These are phyloP conservation scores for Phaedon cochleariae DNA, from an alignment of 2,888 invertebrate genomes.

Conservation along the genomic window DNA sequence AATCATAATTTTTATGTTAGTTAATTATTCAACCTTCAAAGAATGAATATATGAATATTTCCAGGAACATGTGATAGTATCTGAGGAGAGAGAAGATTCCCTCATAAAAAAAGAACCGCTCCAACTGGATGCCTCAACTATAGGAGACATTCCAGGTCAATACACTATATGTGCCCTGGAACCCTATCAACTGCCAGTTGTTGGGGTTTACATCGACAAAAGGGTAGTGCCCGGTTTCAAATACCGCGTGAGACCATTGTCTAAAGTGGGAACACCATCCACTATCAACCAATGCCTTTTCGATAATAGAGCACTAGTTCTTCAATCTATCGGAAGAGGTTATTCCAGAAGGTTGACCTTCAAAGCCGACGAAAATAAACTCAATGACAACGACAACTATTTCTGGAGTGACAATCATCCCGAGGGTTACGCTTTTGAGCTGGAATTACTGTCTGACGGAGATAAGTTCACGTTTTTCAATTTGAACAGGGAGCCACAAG, in stretches of 20 bases:
- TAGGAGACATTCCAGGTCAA: slow-evolving; percentile 73
- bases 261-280: slow-evolving; percentile 59
- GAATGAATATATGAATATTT: neutral
- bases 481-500: slow-evolving; percentile 72
- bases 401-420: slow-evolving; percentile 82
- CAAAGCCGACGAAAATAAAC: slow-evolving; percentile 68
- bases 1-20: too few species aligned
- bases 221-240: slow-evolving; percentile 77
- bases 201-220: slow-evolving; percentile 78
- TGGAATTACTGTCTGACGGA: slow-evolving; percentile 72
- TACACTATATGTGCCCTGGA: slow-evolving; percentile 70
- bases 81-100: slow-evolving; percentile 18
- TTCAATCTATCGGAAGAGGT: slow-evolving; percentile 76
- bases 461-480: slow-evolving; percentile 79
- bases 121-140: slow-evolving; percentile 66
- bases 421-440: slow-evolving; percentile 77
- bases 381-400: slow-evolving; percentile 75
- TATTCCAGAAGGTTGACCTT: slow-evolving; percentile 79
- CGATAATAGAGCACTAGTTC: slow-evolving; percentile 71
- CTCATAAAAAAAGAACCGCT: slow-evolving; percentile 33
- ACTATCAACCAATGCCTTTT: slow-evolving; percentile 66
- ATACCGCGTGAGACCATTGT: slow-evolving; percentile 75
- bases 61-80: slow-evolving; percentile 33
- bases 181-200: slow-evolving; percentile 72
- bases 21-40: too few species aligned